Base-by-base conservation (phyloP, 1,140 invertebrate species). In the Plectrocnemia conspersa region DNA sequence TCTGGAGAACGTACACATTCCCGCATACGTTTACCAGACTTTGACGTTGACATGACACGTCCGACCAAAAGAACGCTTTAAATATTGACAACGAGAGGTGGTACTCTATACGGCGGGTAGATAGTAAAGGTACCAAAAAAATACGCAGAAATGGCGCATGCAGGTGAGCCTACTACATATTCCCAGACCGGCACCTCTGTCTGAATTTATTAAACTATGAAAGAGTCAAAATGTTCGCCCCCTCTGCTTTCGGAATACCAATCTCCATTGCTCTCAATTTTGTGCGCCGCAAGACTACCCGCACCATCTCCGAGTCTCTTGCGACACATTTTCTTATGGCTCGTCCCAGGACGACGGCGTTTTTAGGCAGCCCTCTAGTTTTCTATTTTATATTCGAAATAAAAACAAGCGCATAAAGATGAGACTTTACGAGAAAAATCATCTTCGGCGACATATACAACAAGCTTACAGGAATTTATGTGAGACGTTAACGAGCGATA, bases 1-100 rank as follows among this genome's bases (percentile, higher is more conserved):
- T 47, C 15, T 33, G 27, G 24, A 33, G 53, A 42, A 55, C 44
- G 49, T 48, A 42, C 52, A 49, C 48, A 60, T 27, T 52, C 58
- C 54, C 45, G 45, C 52, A 56, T 54, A 40, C 58, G 54, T 40
- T 50, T n/a, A n/a, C n/a, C 33, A 41, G 48, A 60, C 23, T 58
- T 53, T 61, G 58, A 61, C 58, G 38, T 52, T 61, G 58, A 61
- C 58, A 56, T 56, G 58, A 56, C 58, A 61, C 54, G 58, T 61
- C 58, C 54, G 58, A 61, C 58, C 54, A 52, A 56, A 56, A 54
- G 58, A 61, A 54, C 54, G 58, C 40, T 61, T 61, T 61, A 61
- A 61, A 61, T 61, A 61, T 61, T 61, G 58, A 61, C 58, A 61
- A 35, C 54, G 36, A 22, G 53, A 46, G 50, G 33, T 24, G 19